Evolutionary conservation across 2,797 vertebrate genomes (phyloP).

Genomic region (Gila robusta): DNA sequence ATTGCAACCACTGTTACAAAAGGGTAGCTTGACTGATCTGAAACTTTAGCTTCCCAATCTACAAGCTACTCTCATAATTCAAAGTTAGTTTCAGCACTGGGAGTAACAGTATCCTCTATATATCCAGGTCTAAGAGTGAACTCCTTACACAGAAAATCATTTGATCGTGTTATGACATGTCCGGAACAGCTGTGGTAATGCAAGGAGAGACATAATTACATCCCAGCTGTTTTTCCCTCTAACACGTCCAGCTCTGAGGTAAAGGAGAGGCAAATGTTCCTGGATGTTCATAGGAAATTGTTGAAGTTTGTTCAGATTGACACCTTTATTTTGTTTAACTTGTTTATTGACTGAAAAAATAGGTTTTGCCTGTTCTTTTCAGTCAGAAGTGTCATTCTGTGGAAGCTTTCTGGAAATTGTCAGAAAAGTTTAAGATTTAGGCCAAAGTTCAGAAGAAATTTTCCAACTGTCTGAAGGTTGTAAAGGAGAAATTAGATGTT

Average conservation of each 20-base stretch:
- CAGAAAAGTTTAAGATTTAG: neutral
- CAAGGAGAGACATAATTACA: conserved; percentile 27
- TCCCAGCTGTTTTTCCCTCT: conserved; percentile 50
- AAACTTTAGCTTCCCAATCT: conserved; percentile 7
- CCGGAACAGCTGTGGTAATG: conserved; percentile 48
- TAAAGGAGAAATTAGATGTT: conserved; percentile 7
- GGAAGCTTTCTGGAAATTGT: conserved; percentile 12
- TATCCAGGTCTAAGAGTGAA: neutral
- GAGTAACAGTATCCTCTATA: neutral
- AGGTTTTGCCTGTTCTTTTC: neutral
- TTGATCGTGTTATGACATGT: conserved; percentile 61
- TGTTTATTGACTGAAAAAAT: neutral
- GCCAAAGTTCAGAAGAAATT: conserved; percentile 21
- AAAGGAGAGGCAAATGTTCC: conserved; percentile 23
- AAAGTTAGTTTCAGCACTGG: neutral
- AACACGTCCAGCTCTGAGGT: conserved; percentile 2
- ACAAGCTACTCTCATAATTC: neutral
- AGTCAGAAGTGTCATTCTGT: conserved; percentile 3
- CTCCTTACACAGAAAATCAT: conserved; percentile 41
- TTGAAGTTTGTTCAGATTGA: conserved; percentile 12
- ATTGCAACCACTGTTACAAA: neutral
- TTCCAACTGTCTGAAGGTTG: neutral
- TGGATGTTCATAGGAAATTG: conserved; percentile 18
- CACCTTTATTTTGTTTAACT: neutral
- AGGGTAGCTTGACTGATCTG: neutral